Evolutionary conservation across 1,140 invertebrate species (phyloP).

Genomic region (Trigoniulus corallinus): DNA sequence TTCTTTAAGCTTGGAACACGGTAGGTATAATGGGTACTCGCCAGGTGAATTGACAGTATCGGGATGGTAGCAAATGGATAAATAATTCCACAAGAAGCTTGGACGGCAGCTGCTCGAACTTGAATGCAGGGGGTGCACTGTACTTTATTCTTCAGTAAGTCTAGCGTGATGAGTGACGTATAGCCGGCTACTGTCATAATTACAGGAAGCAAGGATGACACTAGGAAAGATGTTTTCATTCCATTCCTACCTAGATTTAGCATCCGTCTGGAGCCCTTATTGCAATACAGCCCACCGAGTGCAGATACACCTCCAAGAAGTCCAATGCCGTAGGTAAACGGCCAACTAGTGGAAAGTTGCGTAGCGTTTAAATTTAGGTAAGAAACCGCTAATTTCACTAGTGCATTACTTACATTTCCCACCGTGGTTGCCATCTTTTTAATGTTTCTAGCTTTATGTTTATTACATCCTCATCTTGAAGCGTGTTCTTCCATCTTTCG

Average conservation of each 20-base stretch:
- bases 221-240: background rate
- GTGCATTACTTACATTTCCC: no score
- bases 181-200: background rate
- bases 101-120: background rate
- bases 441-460: no score
- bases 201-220: background rate
- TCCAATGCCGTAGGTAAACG: slow-evolving; percentile 4
- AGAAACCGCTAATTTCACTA: no score
- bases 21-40: background rate
- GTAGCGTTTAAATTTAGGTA: no score
- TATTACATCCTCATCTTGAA: no score
- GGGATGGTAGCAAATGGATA: background rate
- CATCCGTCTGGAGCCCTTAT: background rate
- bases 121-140: background rate
- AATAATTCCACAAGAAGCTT: background rate
- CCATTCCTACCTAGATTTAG: slow-evolving; percentile 2
- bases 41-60: background rate
- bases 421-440: no score
- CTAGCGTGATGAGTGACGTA: background rate
- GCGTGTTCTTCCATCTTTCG: no score
- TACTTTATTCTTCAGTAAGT: background rate
- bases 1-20: background rate
- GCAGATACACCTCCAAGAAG: background rate
- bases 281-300: background rate
- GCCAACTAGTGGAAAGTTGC: background rate